Evolutionary conservation across 2,888 invertebrate species (phyloP).

Genomic region (Ctenicera cuprea): DNA sequence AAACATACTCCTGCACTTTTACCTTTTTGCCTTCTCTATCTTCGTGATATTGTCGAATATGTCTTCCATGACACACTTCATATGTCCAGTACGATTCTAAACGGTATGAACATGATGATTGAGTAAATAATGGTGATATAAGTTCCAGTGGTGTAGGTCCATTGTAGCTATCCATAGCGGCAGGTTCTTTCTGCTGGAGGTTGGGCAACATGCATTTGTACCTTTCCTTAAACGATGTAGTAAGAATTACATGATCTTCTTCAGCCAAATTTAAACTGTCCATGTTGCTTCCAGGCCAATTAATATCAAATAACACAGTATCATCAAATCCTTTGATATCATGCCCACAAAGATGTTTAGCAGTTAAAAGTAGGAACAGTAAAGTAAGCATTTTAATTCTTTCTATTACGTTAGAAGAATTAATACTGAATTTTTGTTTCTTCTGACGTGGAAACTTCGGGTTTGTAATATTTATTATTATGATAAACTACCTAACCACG

Average conservation of each 20-base stretch:
- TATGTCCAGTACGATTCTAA: slow-evolving; percentile 97
- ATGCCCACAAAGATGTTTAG: slow-evolving; percentile 66
- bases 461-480: no score
- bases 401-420: no score
- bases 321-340: slow-evolving; percentile 89
- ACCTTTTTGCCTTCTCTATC: slow-evolving; percentile 91
- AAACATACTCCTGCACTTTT: slow-evolving; percentile 88
- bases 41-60: slow-evolving; percentile 96
- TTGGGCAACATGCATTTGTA: slow-evolving; percentile 90
- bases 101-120: slow-evolving; percentile 89
- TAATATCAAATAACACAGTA: slow-evolving; percentile 85
- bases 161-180: slow-evolving; percentile 77
- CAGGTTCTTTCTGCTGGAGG: slow-evolving; percentile 75
- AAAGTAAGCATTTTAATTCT: slow-evolving; percentile 4
- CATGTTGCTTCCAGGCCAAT: slow-evolving; percentile 80
- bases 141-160: slow-evolving; percentile 86
- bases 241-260: slow-evolving; percentile 79
- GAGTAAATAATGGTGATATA: slow-evolving; percentile 84
- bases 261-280: slow-evolving; percentile 66
- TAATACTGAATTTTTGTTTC: no score
- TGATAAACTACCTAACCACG: no score
- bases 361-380: slow-evolving; percentile 14
- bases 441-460: no score
- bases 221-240: slow-evolving; percentile 86
- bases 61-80: slow-evolving; percentile 95